Base-by-base conservation (phyloP, 2,888 invertebrate species). In the Eilema griseolum region DNA sequence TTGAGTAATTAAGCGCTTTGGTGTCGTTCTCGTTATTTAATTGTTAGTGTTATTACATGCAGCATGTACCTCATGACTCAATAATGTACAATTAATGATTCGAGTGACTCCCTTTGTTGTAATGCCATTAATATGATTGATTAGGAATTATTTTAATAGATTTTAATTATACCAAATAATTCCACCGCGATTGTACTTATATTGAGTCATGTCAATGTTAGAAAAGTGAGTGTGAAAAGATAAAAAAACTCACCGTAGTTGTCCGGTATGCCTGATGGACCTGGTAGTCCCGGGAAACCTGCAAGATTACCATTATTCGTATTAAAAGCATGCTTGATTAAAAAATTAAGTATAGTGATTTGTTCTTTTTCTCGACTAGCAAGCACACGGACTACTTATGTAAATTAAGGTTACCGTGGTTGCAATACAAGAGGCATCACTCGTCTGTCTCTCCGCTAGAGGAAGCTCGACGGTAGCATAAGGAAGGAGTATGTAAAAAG, bases 261-360 rank as follows among this genome's bases (percentile, higher is more conserved):
- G 93, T 97, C 97, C 92, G 97, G 97, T 92, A 98, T 97, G 86
- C 98, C 98, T 78, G 98, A 98, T 56, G 98, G 98, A 86, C 98
- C 98, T 75, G 98, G 98, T 89, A 98, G 96, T 75, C 95, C 95
- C 69, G 93, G 91, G 83, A 98, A 96, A 86, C 98, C 98, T 95
- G 97, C 91, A 72, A 72, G 11, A 33, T 61, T 8, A 31, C 10
- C 14, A n/a, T 57, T 61, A 24, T 8, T 16, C 14, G 24, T 33
- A n/a, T 59, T 57, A 46, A 16, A 31, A 57, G 16, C 4, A 46
- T 26, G 8, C 16, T 12, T 28, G 1, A 31, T 26, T 2, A 56
- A 52, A 56, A 26, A 14, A 2, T 24, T 16, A 46, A 26, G 16
- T 10, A 52, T 10, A 52, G n/a, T 1, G 20, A 2, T 52, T 7